Evolutionary conservation across 2,888 invertebrate genomes (phyloP).

Genomic region (Syrphus vitripennis): DNA sequence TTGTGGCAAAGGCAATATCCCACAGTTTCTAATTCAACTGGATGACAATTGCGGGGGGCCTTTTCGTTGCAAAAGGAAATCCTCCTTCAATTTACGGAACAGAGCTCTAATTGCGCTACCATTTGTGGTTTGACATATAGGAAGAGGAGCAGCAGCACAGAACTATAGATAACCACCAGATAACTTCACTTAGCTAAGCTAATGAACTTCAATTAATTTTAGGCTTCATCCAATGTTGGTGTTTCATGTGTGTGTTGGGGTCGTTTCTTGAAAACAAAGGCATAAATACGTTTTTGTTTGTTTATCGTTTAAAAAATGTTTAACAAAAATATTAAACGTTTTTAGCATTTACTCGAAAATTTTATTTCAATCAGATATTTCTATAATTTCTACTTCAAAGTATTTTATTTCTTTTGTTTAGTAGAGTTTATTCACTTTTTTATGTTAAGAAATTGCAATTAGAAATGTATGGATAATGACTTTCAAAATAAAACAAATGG

Average conservation of each 20-base stretch:
- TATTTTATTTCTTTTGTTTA: too few relatives aligned
- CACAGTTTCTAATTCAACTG: conserved; percentile 40
- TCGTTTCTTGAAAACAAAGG: background rate
- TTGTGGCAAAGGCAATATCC: conserved; percentile 43
- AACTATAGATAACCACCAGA: background rate
- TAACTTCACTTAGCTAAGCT: conserved; percentile 30
- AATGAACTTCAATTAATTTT: conserved; percentile 65
- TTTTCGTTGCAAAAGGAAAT: conserved; percentile 12
- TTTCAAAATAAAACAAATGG: too few relatives aligned
- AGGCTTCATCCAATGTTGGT: background rate
- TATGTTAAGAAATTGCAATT: too few relatives aligned
- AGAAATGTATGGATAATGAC: too few relatives aligned
- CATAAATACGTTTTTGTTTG: background rate
- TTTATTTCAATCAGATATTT: background rate
- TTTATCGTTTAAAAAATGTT: background rate
- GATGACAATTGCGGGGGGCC: conserved; percentile 9
- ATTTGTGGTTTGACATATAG: conserved; percentile 38
- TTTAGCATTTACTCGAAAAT: background rate
- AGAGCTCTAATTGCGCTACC: conserved; percentile 39
- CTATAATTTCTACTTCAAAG: background rate
- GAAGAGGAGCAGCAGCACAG: background rate
- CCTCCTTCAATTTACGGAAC: conserved; percentile 37
- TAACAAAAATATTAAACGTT: background rate
- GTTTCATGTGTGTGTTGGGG: background rate
- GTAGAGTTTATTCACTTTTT: too few relatives aligned